Conservation (phyloP, 1,140 invertebrate species). For the Chlorops oryzae region DNA sequence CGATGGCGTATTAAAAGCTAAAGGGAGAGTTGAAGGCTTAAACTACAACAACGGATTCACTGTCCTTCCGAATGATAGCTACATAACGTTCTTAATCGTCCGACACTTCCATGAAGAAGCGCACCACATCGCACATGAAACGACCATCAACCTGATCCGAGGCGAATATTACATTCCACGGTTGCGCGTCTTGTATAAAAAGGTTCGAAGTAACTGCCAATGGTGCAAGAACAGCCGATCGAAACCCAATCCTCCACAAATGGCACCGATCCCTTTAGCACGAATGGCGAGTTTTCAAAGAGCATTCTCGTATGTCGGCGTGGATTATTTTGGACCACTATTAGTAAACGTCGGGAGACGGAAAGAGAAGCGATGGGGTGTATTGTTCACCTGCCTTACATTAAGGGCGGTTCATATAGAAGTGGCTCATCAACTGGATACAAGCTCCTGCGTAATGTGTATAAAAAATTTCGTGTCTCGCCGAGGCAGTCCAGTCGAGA, state of each 20-base stretch:
- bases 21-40: not conserved
- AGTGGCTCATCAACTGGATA: not conserved
- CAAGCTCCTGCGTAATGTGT: not conserved
- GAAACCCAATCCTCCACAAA: conserved; percentile 14
- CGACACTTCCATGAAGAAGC: not conserved
- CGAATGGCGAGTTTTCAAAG: conserved; percentile 19
- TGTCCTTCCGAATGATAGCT: not conserved
- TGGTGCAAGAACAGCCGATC: not conserved
- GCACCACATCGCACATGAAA: conserved; percentile 12
- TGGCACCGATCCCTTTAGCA: conserved; percentile 18
- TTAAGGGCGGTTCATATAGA: conserved; percentile 29
- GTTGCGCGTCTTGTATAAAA: conserved; percentile 4
- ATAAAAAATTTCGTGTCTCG: conserved; percentile 46
- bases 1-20: not conserved
- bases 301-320: conserved; percentile 21
- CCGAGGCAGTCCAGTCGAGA: conserved; percentile 27
- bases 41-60: not conserved
- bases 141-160: conserved; percentile 24
- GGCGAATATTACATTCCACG: conserved; percentile 21
- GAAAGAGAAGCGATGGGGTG: conserved; percentile 37
- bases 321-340: conserved; percentile 10
- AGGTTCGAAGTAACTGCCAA: not conserved
- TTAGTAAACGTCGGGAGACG: conserved; percentile 22
- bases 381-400: conserved; percentile 43
- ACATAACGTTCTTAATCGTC: not conserved